A percentile compares a stretch with the other conserved stretches of the same genome.
Conservation (phyloP, 2,797 vertebrate genomes). For the Gorsachius magnificus region DNA sequence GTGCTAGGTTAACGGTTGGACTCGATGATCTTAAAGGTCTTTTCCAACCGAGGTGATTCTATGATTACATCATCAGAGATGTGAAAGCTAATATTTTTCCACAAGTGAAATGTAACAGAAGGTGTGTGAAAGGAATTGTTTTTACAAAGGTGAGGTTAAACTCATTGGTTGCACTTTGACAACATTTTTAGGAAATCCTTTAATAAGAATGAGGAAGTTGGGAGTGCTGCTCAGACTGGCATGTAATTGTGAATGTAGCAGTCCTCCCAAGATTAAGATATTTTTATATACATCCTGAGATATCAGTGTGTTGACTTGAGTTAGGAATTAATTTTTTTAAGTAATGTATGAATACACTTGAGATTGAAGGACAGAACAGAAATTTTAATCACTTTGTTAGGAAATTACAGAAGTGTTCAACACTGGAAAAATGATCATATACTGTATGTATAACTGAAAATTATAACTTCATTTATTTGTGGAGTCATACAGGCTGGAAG, state of each 20-base stretch:
- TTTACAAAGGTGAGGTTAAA: not conserved
- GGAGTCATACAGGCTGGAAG: not conserved
- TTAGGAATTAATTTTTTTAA: not conserved
- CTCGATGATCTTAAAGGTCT: no score
- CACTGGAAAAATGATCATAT: not conserved
- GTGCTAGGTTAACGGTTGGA: no score
- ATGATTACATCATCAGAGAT: not conserved
- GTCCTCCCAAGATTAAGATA: not conserved
- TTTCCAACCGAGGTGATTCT: no score
- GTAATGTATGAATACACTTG: not conserved
- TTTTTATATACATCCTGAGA: not conserved
- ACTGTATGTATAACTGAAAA: not conserved
- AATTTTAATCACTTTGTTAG: not conserved
- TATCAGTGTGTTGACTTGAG: not conserved
- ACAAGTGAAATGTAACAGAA: not conserved
- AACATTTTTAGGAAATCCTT: not conserved
- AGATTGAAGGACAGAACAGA: not conserved
- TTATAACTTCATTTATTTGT: not conserved
- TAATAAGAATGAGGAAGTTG: not conserved
- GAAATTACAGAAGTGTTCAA: not conserved
- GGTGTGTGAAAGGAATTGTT: not conserved
- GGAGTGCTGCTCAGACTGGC: not conserved
- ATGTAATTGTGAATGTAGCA: not conserved
- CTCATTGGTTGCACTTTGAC: not conserved
- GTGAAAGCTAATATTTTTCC: not conserved